Base-by-base conservation (phyloP, 1,140 invertebrate genomes). In the Zaprionus capensis region DNA sequence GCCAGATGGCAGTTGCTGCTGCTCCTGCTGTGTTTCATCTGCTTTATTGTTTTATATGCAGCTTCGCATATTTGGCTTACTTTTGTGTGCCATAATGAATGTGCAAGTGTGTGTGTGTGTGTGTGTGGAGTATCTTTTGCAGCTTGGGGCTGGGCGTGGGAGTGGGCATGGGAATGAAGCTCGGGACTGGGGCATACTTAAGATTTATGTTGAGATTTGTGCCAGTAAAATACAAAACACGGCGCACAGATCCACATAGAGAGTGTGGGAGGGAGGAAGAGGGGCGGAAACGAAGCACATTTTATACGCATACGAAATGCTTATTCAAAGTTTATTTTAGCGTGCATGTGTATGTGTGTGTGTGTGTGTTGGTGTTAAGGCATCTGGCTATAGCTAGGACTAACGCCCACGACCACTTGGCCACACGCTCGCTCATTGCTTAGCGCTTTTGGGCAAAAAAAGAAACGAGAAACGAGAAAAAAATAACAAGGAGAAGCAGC, bases 281-380 rank as follows among this genome's bases (percentile, higher is more conserved):
- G 20, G 3, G 20, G 11, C 4, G 46, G 4, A 14, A 20, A 20
- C 46, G 41, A 17, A 69, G 59, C 53, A 49, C 67, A 78, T 73
- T 73, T 71, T 77, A 77, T 73, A 75, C 66, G 71, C 73, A 76
- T 77, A 84, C 79, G 76, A 90, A 88, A 88, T 88, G 85, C 85
- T 90, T 88, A 88, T 88, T 90, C 85, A 90, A 88, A 88, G 85
- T 90, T 88, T 85, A 88, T 90, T 85, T 87, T 73, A 69, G 78
- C 84, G 72, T 87, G 75, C 20, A 26, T 17, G 41, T 31, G 53
- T 57, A 24, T 41, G 53, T 69, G 56, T 56, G 59, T 36, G 59
- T 36, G 26, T 71, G 71, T 53, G 44, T 61, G 9, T 66, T 55
- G 56, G 26, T 68, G 69, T 51, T 71, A 64, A 74, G 80, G 63